Base-by-base conservation (phyloP, 2,797 vertebrate species). In the Neosilurus hyrtlii region DNA sequence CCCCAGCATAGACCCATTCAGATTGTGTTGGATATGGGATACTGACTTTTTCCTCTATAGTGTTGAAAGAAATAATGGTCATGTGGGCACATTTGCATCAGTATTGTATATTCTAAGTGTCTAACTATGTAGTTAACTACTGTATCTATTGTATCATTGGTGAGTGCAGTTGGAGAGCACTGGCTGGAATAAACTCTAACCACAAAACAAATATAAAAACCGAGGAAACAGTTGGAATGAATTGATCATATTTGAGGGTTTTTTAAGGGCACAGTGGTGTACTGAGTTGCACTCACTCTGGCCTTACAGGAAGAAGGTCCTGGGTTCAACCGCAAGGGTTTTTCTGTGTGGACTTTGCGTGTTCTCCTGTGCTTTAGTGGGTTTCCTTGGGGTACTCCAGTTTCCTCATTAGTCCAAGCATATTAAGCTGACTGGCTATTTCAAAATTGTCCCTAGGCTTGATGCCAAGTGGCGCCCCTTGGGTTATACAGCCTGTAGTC, bases 1-100 rank as follows among this genome's bases (percentile, higher is more conserved):
- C 85, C 65, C 83, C 87, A 26, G 77, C 76, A 79, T 82, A 62
- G 57, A 71, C 24, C 26, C 56, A 57, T 79, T 81, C 43, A 70
- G 24, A 43, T 35, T 54, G 66, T 62, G 57, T 77, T 75, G 30
- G 30, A 30, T 24, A 65, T 54, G 14, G 63, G 24, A 68, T 9
- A 74, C 8, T 18, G 52, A 16, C n/a, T 56, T 54, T 73, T 75
- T 76, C 59, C 9, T 7, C 11, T 51, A 14, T 8, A 51, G 22
- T 71, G 10, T 24, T 72, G 22, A 52, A n/a, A 57, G 30, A 30
- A 30, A 15, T 26, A 16, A 52, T 16, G 12, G 7, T 15, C 9
- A 9, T 74, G 52, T 35, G 20, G 59, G 12, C 43, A 51, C 61
- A 24, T 9, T 26, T 49, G 61, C 52, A 30, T 56, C 16, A 73